Evolutionary conservation across 2,888 invertebrate species (phyloP).

Genomic region (Electrophaes corylata): DNA sequence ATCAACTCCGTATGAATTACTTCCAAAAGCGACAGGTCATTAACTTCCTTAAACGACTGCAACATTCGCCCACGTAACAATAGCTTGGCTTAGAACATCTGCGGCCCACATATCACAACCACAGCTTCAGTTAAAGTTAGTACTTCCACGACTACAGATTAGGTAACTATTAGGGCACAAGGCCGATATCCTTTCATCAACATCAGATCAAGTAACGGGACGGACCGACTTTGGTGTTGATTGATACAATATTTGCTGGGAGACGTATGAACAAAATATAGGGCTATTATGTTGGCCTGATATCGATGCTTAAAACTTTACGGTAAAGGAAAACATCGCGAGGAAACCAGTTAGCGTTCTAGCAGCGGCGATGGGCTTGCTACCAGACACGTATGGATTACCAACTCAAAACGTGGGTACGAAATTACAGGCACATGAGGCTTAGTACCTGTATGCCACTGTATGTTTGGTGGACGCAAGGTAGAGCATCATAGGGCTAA

Average conservation of each 20-base stretch:
- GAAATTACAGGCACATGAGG: too few species aligned
- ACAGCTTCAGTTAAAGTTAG: slow-evolving; percentile 10
- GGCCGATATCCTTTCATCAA: slow-evolving; percentile 67
- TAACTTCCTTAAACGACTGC: slow-evolving; percentile 36
- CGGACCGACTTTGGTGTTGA: slow-evolving; percentile 53
- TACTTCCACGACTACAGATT: neutral
- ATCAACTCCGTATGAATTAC: slow-evolving; percentile 36
- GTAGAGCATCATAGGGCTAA: too few species aligned
- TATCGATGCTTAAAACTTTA: too few species aligned
- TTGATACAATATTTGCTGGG: slow-evolving; percentile 55
- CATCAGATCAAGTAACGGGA: slow-evolving; percentile 58
- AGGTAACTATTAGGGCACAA: slow-evolving; percentile 41
- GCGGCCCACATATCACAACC: slow-evolving; percentile 61
- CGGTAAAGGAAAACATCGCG: slow-evolving; percentile 7
- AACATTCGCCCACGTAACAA: slow-evolving; percentile 43
- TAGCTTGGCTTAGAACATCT: slow-evolving; percentile 62
- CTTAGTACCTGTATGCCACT: too few species aligned
- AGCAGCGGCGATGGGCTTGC: too few species aligned
- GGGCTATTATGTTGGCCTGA: too few species aligned
- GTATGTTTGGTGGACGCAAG: too few species aligned
- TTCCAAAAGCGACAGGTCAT: slow-evolving; percentile 40
- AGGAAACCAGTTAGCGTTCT: too few species aligned
- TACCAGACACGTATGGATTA: too few species aligned
- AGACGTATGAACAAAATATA: slow-evolving; percentile 25
- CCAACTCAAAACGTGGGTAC: too few species aligned